phyloP scores from a whole-genome alignment of 92 coral and sea anemone species.

The Pocillopora meandrina region DNA sequence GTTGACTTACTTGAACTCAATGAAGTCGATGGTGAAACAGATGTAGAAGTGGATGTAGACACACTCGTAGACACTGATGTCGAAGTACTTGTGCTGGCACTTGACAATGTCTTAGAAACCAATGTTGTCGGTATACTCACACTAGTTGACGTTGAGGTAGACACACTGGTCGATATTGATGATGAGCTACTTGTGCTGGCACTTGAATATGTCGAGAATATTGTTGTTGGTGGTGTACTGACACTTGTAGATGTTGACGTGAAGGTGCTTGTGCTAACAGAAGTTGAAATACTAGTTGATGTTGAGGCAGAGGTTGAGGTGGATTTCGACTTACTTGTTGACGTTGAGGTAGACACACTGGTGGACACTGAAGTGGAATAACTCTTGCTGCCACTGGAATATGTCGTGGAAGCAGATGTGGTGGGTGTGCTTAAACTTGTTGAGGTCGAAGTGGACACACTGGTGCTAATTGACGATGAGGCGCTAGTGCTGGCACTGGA shows the following conservation, averaged over 20 bases:
- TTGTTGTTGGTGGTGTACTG: not conserved
- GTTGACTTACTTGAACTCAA: slow-evolving; percentile 30
- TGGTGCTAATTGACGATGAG: slow-evolving; percentile 24
- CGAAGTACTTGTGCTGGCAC: not conserved
- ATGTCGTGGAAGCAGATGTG: not conserved
- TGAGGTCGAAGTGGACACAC: not conserved
- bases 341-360: slow-evolving; percentile 19
- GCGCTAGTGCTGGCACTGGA: not conserved
- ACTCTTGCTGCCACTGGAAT: slow-evolving; percentile 1
- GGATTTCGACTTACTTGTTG: not conserved
- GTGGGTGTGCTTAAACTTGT: slow-evolving; percentile 32
- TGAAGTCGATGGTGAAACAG: slow-evolving; percentile 36
- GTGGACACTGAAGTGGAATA: not conserved
- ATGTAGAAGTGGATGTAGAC: too few relatives aligned
- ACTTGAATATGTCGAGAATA: not conserved
- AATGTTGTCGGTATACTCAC: not conserved
- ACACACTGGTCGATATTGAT: not conserved
- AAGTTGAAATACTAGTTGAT: not conserved
- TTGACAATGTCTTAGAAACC: not conserved
- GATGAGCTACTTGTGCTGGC: not conserved
- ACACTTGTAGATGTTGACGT: slow-evolving; percentile 43
- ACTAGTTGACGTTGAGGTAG: not conserved
- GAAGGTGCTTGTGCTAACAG: slow-evolving; percentile 1
- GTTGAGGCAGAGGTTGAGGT: not conserved
- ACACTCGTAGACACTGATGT: not conserved